Evolutionary conservation across 2,797 vertebrate species (phyloP).

Genomic region (Neostethus bicornis): DNA sequence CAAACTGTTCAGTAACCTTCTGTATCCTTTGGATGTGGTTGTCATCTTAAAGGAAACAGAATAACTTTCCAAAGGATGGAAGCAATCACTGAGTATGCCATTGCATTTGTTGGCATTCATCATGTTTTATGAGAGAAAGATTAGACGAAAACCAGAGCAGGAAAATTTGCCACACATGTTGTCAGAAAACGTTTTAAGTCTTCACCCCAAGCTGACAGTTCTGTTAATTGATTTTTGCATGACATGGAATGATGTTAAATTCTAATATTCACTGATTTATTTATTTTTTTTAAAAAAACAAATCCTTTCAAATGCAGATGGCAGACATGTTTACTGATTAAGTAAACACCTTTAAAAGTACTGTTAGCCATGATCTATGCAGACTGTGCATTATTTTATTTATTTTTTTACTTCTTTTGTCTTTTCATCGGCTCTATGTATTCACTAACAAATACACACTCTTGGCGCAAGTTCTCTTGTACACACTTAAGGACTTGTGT

Average conservation of each 20-base stretch:
- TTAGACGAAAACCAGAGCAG: slow-evolving; percentile 56
- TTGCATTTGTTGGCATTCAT: slow-evolving; percentile 64
- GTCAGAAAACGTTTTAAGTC: slow-evolving; percentile 53
- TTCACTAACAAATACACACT: slow-evolving; percentile 53
- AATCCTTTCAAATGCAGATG: slow-evolving; percentile 27
- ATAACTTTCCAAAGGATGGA: slow-evolving; percentile 57
- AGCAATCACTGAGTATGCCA: slow-evolving; percentile 55
- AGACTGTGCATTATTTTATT: slow-evolving; percentile 62
- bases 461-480: slow-evolving; percentile 30
- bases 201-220: slow-evolving; percentile 49
- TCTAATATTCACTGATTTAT: slow-evolving; percentile 16
- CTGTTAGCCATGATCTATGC: slow-evolving; percentile 52
- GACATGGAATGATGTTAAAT: slow-evolving; percentile 3
- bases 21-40: slow-evolving; percentile 29
- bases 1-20: slow-evolving; percentile 29
- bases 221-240: slow-evolving; percentile 29
- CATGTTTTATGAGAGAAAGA: slow-evolving; percentile 52
- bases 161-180: slow-evolving; percentile 56
- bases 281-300: slow-evolving; percentile 19
- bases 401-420: slow-evolving; percentile 62
- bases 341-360: slow-evolving; percentile 56
- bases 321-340: slow-evolving; percentile 35
- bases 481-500: slow-evolving; percentile 48
- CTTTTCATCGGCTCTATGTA: slow-evolving; percentile 65
- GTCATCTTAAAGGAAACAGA: slow-evolving; percentile 31